Conservation (phyloP, 2,888 invertebrate genomes). For the Plemyria rubiginata region DNA sequence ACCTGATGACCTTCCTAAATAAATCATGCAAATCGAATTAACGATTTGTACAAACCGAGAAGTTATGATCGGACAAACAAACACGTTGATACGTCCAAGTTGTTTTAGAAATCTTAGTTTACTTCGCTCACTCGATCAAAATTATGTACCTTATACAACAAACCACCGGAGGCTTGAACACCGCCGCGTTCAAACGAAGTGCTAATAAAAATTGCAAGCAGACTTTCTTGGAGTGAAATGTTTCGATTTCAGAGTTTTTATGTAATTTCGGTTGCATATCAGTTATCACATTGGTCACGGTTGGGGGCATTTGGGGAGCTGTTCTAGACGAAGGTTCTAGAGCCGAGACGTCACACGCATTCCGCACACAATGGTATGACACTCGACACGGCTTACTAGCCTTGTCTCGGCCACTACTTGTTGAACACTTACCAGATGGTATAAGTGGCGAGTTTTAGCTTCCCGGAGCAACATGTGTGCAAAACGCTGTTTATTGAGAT, state of each 20-base stretch:
- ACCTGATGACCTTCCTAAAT: too few relatives aligned
- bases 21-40: too few relatives aligned
- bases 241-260: too few relatives aligned
- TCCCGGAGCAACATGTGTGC: neutral
- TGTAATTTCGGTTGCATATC: neutral
- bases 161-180: neutral
- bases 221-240: neutral
- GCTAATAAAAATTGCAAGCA: neutral
- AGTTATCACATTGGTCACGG: neutral
- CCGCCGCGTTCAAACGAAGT: neutral
- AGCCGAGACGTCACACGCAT: slow-evolving; percentile 3
- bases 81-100: neutral
- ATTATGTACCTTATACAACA: neutral
- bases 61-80: neutral
- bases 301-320: neutral
- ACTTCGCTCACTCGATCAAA: neutral
- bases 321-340: too few relatives aligned
- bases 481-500: neutral
- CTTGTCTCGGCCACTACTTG: slow-evolving; percentile 12
- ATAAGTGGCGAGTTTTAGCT: slow-evolving; percentile 1
- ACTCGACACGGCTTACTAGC: slow-evolving; percentile 33
- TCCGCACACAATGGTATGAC: slow-evolving; percentile 11
- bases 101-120: neutral
- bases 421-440: slow-evolving; percentile 2
- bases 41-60: too few relatives aligned